Base-by-base conservation (phyloP, 1,140 invertebrate genomes). In the Ostrea denselamellosa region DNA sequence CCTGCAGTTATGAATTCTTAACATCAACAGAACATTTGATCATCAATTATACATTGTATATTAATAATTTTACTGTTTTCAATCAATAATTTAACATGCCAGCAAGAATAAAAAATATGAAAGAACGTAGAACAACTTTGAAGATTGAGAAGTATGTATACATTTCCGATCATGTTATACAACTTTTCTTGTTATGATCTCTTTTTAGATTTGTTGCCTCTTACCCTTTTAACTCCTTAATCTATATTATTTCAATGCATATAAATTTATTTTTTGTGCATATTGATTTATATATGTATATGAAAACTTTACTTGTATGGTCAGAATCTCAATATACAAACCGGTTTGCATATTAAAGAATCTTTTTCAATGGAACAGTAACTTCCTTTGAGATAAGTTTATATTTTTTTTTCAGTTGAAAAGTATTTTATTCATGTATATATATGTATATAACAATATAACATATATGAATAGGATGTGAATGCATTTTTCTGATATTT, bases 301-400 rank as follows among this genome's bases (percentile, higher is more conserved):
- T 17, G 25, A 77, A 28, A 10, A 28, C 25, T 77, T 14, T 77
- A 28, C 25, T 12, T 77, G 10, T 25, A 77, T 28, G 68, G 25
- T 77, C 12, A 77, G 68, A 77, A 77, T 77, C 68, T 77, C 68
- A 34, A 7, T 28, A 28, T 28, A 77, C 14, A 77, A 14, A 77
- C 68, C 22, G 68, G 68, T 77, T 77, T 77, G 28, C 22, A 77
- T 77, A 28, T 77, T 77, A 25, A 22, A 28, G 8, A 77, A 22
- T 77, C 28, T 77, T 10, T 12, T 12, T 28, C 68, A 77, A 34
- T 19, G 56, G 68, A 77, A 77, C 25, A 77, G 28, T 14, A 44
- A 4, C 14, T 28, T 77, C 28, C 14, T 25, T 77, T 22, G 10
- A 19, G 17, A 10, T 25, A 28, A 28, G 25, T 34, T 9, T 77